These are phyloP conservation scores for Eurytoma adleriae DNA, from an alignment of 2,888 invertebrate species.

Conservation along the genomic window DNA sequence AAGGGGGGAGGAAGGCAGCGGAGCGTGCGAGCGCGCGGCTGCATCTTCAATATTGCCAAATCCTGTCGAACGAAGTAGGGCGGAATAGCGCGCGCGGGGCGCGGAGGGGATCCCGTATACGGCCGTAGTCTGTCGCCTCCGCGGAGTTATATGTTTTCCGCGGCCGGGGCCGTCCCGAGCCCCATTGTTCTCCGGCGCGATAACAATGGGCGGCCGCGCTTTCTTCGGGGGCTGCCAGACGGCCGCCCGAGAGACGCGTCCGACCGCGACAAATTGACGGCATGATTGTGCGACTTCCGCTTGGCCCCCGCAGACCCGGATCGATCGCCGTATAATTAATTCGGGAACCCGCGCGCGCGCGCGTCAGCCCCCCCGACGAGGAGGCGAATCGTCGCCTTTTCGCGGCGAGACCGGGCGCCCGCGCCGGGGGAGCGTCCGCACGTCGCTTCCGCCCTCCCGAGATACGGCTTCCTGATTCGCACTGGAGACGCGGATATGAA, in stretches of 20 bases:
- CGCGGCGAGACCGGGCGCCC: background rate
- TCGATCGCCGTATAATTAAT: conserved; percentile 42
- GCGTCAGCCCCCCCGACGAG: background rate
- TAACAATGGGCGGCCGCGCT: conserved; percentile 33
- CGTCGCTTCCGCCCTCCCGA: background rate
- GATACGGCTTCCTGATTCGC: conserved; percentile 17
- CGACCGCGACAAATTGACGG: conserved; percentile 57
- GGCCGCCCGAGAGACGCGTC: conserved; percentile 27
- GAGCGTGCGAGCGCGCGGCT: conserved; percentile 20
- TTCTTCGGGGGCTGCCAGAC: conserved; percentile 25
- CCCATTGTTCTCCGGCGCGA: conserved; percentile 40
- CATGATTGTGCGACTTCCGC: conserved; percentile 64
- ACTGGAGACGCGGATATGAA: background rate
- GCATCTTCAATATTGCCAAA: conserved; percentile 58
- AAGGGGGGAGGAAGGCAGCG: conserved; percentile 22
- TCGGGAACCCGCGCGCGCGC: background rate
- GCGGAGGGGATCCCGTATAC: background rate
- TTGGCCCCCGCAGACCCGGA: background rate
- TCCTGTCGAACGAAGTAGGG: conserved; percentile 61
- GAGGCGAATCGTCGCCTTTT: conserved; percentile 4
- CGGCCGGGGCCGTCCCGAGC: background rate
- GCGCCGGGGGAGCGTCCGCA: background rate
- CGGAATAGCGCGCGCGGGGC: conserved; percentile 54
- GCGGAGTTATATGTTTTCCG: conserved; percentile 42
- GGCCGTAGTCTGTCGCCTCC: background rate